Evolutionary conservation across 2,888 invertebrate genomes (phyloP).

Genomic region (Choristoneura rosaceana): DNA sequence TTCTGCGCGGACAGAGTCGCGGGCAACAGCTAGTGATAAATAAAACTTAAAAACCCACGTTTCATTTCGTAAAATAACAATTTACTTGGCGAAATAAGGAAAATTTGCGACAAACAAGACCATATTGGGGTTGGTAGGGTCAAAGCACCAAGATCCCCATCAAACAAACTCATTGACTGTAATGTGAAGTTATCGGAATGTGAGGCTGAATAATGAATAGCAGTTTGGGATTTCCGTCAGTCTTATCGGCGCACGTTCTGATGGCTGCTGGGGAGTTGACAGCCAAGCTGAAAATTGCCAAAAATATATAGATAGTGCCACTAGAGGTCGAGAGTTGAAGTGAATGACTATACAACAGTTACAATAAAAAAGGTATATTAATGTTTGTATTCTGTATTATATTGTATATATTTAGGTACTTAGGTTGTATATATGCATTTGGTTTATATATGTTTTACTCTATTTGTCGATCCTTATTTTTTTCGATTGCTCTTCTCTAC

Average conservation of each 20-base stretch:
- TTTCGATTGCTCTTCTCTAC: no score
- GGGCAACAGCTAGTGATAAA: not conserved
- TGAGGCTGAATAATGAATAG: conserved; percentile 32
- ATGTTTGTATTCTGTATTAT: no score
- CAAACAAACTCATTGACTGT: conserved; percentile 27
- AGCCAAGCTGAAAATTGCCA: conserved; percentile 12
- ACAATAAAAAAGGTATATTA: no score
- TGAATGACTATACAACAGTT: no score
- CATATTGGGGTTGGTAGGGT: conserved; percentile 13
- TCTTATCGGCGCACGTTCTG: conserved; percentile 23
- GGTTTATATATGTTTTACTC: no score
- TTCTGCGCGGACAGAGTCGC: no score
- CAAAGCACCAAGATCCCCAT: conserved; percentile 33
- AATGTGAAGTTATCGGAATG: conserved; percentile 24
- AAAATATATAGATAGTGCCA: no score
- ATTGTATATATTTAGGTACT: no score
- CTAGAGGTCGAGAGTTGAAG: no score
- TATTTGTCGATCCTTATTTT: no score
- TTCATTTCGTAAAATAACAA: not conserved
- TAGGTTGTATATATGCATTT: no score
- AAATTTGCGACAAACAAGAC: conserved; percentile 16
- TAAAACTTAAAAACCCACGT: not conserved
- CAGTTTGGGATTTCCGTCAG: conserved; percentile 40
- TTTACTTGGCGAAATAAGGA: not conserved
- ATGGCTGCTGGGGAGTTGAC: conserved; percentile 8